Base-by-base conservation (phyloP, 2,888 invertebrate species). In the Drosophila gaucha region DNA sequence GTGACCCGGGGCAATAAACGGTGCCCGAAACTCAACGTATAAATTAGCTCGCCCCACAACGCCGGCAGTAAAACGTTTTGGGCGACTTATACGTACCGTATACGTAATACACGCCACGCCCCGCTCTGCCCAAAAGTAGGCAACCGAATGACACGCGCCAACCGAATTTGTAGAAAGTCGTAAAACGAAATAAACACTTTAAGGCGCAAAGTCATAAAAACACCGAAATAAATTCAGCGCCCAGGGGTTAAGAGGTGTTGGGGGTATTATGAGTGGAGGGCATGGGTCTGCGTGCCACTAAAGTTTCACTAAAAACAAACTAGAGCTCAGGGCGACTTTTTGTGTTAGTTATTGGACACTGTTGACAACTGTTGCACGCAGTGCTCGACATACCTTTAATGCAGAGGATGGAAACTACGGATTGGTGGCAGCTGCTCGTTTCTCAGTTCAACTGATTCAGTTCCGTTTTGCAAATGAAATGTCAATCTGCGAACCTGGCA, bases 141-240 rank as follows among this genome's bases (percentile, higher is more conserved):
- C 78, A 68, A 67, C 64, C 69, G 70, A 79, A 68, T 72, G 80
- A 83, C 83, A 83, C 80, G 84, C 78, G 74, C 83, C 68, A 39
- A 46, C 65, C 59, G 76, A 78, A 82, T 78, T 84, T 80, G 80
- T 71, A 71, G 78, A 73, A 73, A 74, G 82, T 78, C 82, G 80
- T 85, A 82, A 85, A 85, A 70, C 72, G 76, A 84, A 80, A 80
- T 86, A 85, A 85, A 86, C 85, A 85, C 84, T 82, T 78, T 74
- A 86, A 84, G 85, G 82, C 86, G 72, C 68, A 83, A 80, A 80
- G 83, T 67, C 79, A 64, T 83, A 83, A 83, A 83, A 84, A 73
- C 72, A 69, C 66, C 75, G 63, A 75, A 84, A 78, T 74, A 79
- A 64, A 63, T 73, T 63, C 51, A 59, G 35, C 43, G 66, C 35